Base-by-base conservation (phyloP, 1,140 invertebrate species). In the Sycophaga agraensis region DNA sequence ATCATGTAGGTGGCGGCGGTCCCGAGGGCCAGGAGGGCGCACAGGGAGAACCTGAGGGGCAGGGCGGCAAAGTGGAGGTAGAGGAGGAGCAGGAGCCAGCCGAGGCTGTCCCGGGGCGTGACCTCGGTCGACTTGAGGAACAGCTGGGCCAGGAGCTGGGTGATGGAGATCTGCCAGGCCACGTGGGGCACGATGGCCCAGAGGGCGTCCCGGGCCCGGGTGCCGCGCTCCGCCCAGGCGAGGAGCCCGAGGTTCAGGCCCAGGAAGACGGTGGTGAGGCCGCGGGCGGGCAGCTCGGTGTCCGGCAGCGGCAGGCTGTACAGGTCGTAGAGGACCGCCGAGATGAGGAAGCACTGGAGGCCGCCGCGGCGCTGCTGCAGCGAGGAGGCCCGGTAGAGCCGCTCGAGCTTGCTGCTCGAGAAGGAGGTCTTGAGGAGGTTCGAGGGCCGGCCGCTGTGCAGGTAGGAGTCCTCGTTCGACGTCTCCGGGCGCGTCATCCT, bases 11-110 rank as follows among this genome's bases (percentile, higher is more conserved):
- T 77, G 2, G 82, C 75, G 57, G 83, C 86, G 0, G 85, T 87
- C 14, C 82, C 82, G 9, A 86, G 58, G 3, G 87, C 84, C 22
- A 90, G 75, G 26, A 84, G 56, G 14, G 86, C 68, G 70, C 87
- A 89, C 57, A 88, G 84, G 8, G 84, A 78, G 2, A 92, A 72
- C 21, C 87, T 83, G 42, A 94, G 80, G 0, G 93, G 92, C 60
- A 94, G 73, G 1, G 91, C 89, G 34, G 92, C 89, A 73, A 91
- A 89, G n/a, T 91, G 86, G n/a, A 93, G 83, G 71, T 93, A 96
- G 63, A 91, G 87, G 48, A 92, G 75, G n/a, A 94, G 78, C 40
- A 93, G 78, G 16, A 89, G 84, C 91, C 91, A 94, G 21, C 89
- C 90, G 0, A 94, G 82, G 43, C 83, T 82, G 64, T 88, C 84